Evolutionary conservation across 2,113 vertebrate species (phyloP), one percentile per base, ranked within the genome.

Genomic region (Tichodroma muraria): DNA sequence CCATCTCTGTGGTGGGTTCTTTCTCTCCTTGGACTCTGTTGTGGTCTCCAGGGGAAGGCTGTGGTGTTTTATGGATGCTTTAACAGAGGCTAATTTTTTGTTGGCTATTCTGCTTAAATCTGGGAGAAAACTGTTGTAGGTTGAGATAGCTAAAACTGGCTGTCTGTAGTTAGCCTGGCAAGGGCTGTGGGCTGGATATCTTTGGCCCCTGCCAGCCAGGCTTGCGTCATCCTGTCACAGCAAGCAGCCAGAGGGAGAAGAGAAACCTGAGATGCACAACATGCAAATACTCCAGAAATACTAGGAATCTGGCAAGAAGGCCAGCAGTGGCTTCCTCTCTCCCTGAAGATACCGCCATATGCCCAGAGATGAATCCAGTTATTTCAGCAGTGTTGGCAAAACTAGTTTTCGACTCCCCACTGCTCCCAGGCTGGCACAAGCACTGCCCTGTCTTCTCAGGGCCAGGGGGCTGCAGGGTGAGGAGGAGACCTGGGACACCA

Each of bases 271-370:
- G 89, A 95, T 53, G 35, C 87, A 72, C 79, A 93, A 89, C 66
- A 31, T 93, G 89, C 89, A 96, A 94, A 95, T 91, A 95, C 73
- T 94, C 93, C 91, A 87, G 77, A 96, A 93, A 94, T 91, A 91
- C 70, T 49, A 57, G 81, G 70, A 80, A 91, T 91, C 89, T 96
- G 96, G 96, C 96, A 96, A 52, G 82, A 88, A 89, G 70, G 82
- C 90, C 93, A 88, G 90, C 70, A 79, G 70, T 19, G 11, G 87
- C 93, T 96, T 96, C 95, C 96, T 96, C 70, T 93, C 70, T 96
- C 81, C 95, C 92, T 82, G 88, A 95, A 96, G 95, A 61, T 70
- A 81, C 57, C 1, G 0, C 96, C 96, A 95, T 96, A 96, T 96
- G 96, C 89, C 49, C 73, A 81, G 78, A 91, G 73, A 89, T 95